Percentiles rank a stretch among this genome's conserved stretches.
These are phyloP conservation scores for Bubo blakistoni DNA, from an alignment of 2,113 vertebrate genomes.

Conservation along the genomic window DNA sequence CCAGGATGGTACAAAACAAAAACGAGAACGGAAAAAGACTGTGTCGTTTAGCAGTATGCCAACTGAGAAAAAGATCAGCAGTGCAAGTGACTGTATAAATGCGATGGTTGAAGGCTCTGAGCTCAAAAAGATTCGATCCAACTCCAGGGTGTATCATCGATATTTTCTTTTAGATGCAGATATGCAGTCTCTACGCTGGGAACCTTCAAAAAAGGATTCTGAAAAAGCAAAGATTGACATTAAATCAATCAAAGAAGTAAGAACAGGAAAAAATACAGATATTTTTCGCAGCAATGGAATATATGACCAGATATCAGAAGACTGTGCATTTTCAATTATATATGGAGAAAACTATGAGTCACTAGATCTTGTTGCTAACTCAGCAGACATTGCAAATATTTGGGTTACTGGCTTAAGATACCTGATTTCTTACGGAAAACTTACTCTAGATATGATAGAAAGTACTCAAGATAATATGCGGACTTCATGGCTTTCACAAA, in stretches of 20 bases:
- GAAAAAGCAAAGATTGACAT: constrained; percentile 98
- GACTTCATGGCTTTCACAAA: constrained; percentile 91
- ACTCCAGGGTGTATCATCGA: constrained; percentile 90
- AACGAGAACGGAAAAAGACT: constrained; percentile 93
- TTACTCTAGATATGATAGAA: constrained; percentile 93
- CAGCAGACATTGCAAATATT: constrained; percentile 94
- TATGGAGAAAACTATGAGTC: constrained; percentile 97
- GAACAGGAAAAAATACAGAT: constrained; percentile 96
- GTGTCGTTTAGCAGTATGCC: constrained; percentile 99
- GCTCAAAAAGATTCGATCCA: constrained; percentile 93
- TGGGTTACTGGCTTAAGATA: constrained; percentile 97
- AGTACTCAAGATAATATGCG: constrained; percentile 94
- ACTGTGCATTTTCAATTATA: constrained; percentile 94
- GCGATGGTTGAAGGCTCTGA: constrained; percentile 96
- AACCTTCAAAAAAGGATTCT: constrained; percentile 96
- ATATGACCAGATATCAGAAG: constrained; percentile 98
- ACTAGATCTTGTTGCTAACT: constrained; percentile 95
- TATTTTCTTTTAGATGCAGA: constrained; percentile 94
- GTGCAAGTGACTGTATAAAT: constrained; percentile 92
- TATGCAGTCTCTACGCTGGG: constrained; percentile 97
- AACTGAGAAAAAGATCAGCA: constrained; percentile 95
- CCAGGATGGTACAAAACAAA: constrained; percentile 92
- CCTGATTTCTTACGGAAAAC: constrained; percentile 95
- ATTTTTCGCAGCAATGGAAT: constrained; percentile 95
- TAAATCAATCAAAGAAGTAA: constrained; percentile 94